Percentiles rank a stretch among this genome's conserved stretches.
These are phyloP conservation scores for Caloenas nicobarica DNA, from an alignment of 2,113 vertebrate species.

Conservation along the genomic window DNA sequence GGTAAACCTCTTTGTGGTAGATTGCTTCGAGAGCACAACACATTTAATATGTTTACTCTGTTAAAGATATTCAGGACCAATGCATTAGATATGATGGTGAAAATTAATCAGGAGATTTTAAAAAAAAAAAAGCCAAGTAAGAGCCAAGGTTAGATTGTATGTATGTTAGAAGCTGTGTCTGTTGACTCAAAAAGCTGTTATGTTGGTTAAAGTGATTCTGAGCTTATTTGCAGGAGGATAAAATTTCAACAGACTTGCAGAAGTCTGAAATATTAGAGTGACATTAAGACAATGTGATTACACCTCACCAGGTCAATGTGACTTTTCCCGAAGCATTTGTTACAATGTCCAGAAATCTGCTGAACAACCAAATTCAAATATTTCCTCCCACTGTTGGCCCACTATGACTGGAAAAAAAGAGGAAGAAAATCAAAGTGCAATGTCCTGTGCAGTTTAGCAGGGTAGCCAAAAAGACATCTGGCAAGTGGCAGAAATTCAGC, in stretches of 20 bases:
- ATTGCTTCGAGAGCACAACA: not conserved
- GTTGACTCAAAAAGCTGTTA: not conserved
- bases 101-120: not conserved
- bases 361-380: not conserved
- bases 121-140: not conserved
- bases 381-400: not conserved
- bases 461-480: not conserved
- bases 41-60: not conserved
- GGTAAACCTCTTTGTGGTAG: not conserved
- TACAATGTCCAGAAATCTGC: not conserved
- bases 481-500: not conserved
- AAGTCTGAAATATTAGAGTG: not conserved
- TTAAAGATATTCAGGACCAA: not conserved
- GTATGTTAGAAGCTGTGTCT: not conserved
- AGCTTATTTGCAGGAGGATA: not conserved
- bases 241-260: not conserved
- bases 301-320: not conserved
- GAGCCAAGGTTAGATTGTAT: not conserved
- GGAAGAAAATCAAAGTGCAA: not conserved
- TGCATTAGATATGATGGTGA: not conserved
- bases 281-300: not conserved
- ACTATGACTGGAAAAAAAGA: not conserved
- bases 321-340: not conserved
- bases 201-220: not conserved
- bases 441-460: not conserved